Evolutionary conservation across 1,140 invertebrate genomes (phyloP).

Genomic region (Saccostrea echinata): DNA sequence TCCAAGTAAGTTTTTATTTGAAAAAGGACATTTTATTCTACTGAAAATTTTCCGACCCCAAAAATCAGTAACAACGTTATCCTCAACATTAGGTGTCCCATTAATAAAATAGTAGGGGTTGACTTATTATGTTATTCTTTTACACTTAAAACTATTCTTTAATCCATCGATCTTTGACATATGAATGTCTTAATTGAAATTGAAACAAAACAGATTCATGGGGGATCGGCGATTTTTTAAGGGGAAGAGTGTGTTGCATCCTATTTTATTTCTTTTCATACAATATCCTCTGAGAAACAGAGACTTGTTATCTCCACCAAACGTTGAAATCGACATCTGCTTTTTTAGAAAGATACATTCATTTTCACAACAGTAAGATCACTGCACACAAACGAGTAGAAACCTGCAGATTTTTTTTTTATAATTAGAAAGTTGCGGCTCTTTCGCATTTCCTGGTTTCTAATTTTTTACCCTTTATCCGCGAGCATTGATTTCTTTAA

Average conservation of each 20-base stretch:
- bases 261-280: conserved; percentile 36
- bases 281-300: conserved; percentile 13
- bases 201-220: conserved; percentile 29
- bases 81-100: too few species aligned
- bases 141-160: not conserved
- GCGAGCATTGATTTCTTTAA: conserved; percentile 17
- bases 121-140: not conserved
- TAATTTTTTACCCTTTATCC: not conserved
- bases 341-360: conserved; percentile 31
- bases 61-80: too few species aligned
- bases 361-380: conserved; percentile 20
- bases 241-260: not conserved
- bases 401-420: conserved; percentile 35
- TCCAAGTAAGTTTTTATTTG: too few species aligned
- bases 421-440: not conserved
- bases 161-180: conserved; percentile 18
- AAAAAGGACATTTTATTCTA: too few species aligned
- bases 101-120: not conserved
- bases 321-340: conserved; percentile 34
- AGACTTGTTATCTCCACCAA: conserved; percentile 6
- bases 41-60: too few species aligned
- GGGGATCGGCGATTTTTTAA: not conserved
- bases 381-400: not conserved
- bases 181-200: conserved; percentile 10
- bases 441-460: not conserved